Percentiles rank a stretch among this genome's conserved stretches.
These are phyloP conservation scores for Girardinus metallicus DNA, from an alignment of 2,797 vertebrate species.

Conservation along the genomic window DNA sequence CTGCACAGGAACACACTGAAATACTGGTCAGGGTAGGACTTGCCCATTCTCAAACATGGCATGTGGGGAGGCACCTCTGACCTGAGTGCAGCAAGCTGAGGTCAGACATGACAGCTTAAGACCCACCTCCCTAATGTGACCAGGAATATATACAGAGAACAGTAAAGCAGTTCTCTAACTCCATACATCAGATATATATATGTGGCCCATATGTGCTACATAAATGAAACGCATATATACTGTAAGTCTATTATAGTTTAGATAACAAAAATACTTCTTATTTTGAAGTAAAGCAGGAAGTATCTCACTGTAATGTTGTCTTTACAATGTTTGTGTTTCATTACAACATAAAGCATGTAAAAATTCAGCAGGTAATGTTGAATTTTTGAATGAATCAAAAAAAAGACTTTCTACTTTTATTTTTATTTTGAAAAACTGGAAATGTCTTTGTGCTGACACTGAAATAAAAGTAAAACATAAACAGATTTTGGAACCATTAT, in stretches of 20 bases:
- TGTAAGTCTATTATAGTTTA: not conserved
- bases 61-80: slow-evolving; percentile 69
- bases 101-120: slow-evolving; percentile 51
- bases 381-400: not conserved
- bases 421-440: not conserved
- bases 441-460: not conserved
- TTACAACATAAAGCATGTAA: not conserved
- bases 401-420: not conserved
- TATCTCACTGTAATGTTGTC: not conserved
- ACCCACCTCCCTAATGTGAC: slow-evolving; percentile 23
- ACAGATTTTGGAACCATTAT: not conserved
- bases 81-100: slow-evolving; percentile 46
- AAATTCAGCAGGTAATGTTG: not conserved
- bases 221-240: no score
- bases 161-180: not conserved
- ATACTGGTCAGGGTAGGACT: slow-evolving; percentile 65
- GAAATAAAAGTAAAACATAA: not conserved
- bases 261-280: not conserved
- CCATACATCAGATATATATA: not conserved
- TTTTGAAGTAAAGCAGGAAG: not conserved
- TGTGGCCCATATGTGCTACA: no score
- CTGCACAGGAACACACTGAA: slow-evolving; percentile 30
- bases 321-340: not conserved
- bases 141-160: slow-evolving; percentile 6
- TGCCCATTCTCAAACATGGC: slow-evolving; percentile 57